These are phyloP conservation scores for Ciconia stormi DNA, from an alignment of 2,113 vertebrate species.

Conservation along the genomic window DNA sequence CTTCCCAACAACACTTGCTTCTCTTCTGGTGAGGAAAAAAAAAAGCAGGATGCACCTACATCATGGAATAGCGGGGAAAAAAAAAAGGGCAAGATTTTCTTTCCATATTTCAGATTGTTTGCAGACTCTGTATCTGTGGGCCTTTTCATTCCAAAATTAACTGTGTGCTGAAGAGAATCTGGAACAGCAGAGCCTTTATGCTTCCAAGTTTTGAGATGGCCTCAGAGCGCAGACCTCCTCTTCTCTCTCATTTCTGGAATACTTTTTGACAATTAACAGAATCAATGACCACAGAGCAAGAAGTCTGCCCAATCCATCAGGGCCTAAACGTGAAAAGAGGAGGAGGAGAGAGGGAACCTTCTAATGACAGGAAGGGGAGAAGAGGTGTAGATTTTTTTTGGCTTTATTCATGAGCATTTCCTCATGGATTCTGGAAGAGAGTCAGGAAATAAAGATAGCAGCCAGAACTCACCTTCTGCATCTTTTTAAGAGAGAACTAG, in stretches of 20 bases:
- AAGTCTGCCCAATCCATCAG: constrained; percentile 47
- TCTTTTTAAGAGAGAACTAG: constrained; percentile 20
- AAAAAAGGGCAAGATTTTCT: not conserved
- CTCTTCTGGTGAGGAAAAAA: not conserved
- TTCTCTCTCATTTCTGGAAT: constrained; percentile 20
- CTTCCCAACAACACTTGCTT: not conserved
- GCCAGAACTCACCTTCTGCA: constrained; percentile 32
- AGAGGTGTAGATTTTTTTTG: constrained; percentile 27
- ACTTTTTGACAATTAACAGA: constrained; percentile 47
- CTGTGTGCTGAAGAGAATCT: constrained; percentile 6
- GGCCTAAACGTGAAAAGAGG: constrained; percentile 5
- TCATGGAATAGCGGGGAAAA: not conserved
- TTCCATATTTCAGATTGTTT: not conserved
- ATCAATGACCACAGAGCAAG: constrained; percentile 17
- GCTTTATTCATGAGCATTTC: constrained; percentile 37
- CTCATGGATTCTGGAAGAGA: constrained; percentile 40
- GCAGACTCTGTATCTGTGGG: not conserved
- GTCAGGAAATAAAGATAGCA: constrained; percentile 46
- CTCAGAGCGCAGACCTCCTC: not conserved
- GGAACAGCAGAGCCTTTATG: constrained; percentile 13
- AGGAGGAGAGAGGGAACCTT: not conserved
- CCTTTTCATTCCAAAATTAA: constrained; percentile 33
- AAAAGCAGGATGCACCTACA: not conserved
- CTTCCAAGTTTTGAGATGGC: constrained; percentile 23
- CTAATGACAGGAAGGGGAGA: constrained; percentile 43